Conservation (phyloP, 2,113 vertebrate genomes). For the Antechinus stuartii region DNA sequence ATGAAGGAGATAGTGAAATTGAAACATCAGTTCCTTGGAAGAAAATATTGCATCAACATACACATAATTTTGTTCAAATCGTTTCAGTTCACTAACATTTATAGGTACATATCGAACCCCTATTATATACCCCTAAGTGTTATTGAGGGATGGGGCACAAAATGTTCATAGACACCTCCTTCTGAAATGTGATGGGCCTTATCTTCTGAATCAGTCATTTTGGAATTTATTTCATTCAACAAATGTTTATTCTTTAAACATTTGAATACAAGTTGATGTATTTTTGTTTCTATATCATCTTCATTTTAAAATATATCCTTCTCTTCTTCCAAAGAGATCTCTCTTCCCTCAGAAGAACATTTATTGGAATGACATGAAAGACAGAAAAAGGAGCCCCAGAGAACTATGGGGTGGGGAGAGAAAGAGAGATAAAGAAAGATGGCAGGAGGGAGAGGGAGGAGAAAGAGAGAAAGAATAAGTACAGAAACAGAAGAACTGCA, state of each 20-base stretch:
- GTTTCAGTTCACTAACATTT: neutral
- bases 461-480: neutral
- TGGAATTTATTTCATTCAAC: neutral
- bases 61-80: neutral
- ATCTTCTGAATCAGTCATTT: neutral
- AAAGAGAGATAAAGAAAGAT: too few species aligned
- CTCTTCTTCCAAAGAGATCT: neutral
- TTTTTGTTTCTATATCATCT: neutral
- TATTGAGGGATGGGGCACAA: neutral
- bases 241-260: neutral
- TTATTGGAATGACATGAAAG: neutral
- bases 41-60: neutral
- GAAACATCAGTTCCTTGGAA: neutral
- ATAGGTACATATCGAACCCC: neutral
- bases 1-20: neutral
- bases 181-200: neutral
- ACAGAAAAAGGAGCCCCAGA: too few species aligned
- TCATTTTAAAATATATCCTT: neutral
- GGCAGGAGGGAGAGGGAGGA: too few species aligned
- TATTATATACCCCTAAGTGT: neutral
- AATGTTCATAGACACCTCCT: neutral
- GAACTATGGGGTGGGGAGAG: too few species aligned
- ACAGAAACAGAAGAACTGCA: neutral
- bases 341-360: neutral
- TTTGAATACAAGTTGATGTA: neutral